Base-by-base conservation (phyloP, 2,113 vertebrate species). In the Paramisgurnus dabryanus region DNA sequence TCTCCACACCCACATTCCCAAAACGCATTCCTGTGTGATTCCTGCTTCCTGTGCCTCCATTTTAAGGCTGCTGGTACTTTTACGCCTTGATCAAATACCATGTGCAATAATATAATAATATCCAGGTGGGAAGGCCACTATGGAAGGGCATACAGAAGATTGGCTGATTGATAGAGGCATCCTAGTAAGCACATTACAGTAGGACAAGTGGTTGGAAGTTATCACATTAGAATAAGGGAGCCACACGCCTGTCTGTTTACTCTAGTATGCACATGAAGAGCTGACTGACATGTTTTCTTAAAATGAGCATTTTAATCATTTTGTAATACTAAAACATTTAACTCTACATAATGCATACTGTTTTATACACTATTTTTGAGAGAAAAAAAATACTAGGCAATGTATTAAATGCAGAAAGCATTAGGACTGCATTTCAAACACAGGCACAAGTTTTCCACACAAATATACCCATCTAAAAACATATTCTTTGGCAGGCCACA, bases 51-150 rank as follows among this genome's bases (percentile, higher is more conserved):
- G 6, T 43, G 73, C 84, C 87, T 86, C 85, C 86, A 89, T 92
- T 89, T 88, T 90, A 83, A 87, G 85, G 63, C 27, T 2, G 13
- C 83, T 53, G 49, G 49, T 53, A 53, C 12, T 89, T 89, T 87
- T 83, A 85, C 79, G 49, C 85, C 81, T 73, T 53, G 79, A 53
- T 82, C 55, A 49, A 68, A 82, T 39, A 55, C 85, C 80, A 55
- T 1, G 22, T 75, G 41, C 13, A 34, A 41, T 81, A 61, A 17
- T 68, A 70, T 65, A 11, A 15, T 78, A 81, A 80, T 84, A 87
- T 80, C 72, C 87, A 88, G 87, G 89, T 88, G 87, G 87, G 84
- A 84, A 80, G n/a, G 60, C 18, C 12, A 12, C 57, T 69, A 68
- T 39, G 40, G 73, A 49, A 55, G 61, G 41, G 61, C 12, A 69